Evolutionary conservation across 2,797 vertebrate genomes (phyloP).

Genomic region (Schizopygopsis malacanthus): DNA sequence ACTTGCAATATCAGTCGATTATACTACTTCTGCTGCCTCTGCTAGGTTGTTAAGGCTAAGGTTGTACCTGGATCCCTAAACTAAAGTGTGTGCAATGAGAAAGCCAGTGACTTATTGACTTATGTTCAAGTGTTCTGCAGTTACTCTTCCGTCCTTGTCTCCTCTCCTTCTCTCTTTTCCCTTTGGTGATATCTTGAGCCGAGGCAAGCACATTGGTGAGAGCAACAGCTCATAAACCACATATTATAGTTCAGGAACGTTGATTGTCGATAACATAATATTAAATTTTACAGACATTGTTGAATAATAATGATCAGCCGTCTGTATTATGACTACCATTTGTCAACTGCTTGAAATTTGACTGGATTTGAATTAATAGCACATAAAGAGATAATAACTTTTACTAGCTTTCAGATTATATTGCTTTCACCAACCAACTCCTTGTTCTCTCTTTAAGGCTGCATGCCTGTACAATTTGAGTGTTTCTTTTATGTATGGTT

Average conservation of each 20-base stretch:
- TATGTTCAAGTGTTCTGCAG: constrained; percentile 22
- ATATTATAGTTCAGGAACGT: neutral
- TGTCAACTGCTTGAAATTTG: constrained; percentile 32
- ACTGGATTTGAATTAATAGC: constrained; percentile 19
- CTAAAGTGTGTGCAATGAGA: constrained; percentile 82
- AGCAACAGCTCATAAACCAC: constrained; percentile 25
- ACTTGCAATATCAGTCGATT: constrained; percentile 24
- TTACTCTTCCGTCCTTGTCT: constrained; percentile 42
- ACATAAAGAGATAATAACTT: constrained; percentile 20
- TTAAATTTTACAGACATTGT: neutral
- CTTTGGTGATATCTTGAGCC: constrained; percentile 41
- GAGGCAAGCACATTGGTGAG: constrained; percentile 17
- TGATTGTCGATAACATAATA: neutral
- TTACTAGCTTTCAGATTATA: constrained; percentile 2
- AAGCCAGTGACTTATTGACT: constrained; percentile 55
- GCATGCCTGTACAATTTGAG: constrained; percentile 8
- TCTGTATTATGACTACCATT: constrained; percentile 23
- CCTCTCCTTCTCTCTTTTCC: constrained; percentile 42
- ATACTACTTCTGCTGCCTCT: constrained; percentile 68
- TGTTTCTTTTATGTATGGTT: constrained; percentile 41
- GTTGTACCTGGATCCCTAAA: constrained; percentile 84
- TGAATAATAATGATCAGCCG: constrained; percentile 9
- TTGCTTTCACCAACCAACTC: constrained; percentile 41
- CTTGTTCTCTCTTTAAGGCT: constrained; percentile 39
- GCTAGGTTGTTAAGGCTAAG: constrained; percentile 71